These are phyloP conservation scores for Chamaetylas fuelleborni DNA, from an alignment of 2,113 vertebrate genomes.

Conservation along the genomic window DNA sequence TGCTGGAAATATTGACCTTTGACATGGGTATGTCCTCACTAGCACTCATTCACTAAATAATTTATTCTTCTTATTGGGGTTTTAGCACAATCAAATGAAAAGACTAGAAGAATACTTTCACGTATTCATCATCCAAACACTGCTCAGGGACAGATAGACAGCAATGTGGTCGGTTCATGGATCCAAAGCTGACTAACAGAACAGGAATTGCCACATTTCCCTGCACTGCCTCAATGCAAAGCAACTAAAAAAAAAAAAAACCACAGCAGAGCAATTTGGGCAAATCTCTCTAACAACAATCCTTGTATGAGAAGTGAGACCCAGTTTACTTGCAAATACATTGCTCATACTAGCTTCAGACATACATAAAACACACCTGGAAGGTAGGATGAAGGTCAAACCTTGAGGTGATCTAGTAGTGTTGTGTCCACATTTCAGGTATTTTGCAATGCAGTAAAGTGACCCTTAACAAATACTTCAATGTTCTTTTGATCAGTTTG, in stretches of 20 bases:
- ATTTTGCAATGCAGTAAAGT: not conserved
- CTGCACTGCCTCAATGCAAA: not conserved
- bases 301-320: not conserved
- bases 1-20: not conserved
- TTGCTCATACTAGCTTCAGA: not conserved
- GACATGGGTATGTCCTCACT: not conserved
- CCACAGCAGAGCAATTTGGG: not conserved
- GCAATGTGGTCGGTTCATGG: not conserved
- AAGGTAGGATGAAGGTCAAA: not conserved
- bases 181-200: not conserved
- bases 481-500: not conserved
- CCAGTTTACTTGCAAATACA: not conserved
- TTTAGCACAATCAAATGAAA: not conserved
- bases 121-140: rapidly evolving
- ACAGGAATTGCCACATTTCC: rapidly evolving
- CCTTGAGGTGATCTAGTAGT: not conserved
- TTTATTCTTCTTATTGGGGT: not conserved
- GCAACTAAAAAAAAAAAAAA: not conserved
- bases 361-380: not conserved
- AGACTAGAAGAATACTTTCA: not conserved
- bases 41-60: not conserved
- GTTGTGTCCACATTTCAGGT: not conserved
- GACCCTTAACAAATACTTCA: not conserved
- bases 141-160: not conserved
- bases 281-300: not conserved